Base-by-base conservation (phyloP, 2,888 invertebrate genomes). In the Diadromus collaris region DNA sequence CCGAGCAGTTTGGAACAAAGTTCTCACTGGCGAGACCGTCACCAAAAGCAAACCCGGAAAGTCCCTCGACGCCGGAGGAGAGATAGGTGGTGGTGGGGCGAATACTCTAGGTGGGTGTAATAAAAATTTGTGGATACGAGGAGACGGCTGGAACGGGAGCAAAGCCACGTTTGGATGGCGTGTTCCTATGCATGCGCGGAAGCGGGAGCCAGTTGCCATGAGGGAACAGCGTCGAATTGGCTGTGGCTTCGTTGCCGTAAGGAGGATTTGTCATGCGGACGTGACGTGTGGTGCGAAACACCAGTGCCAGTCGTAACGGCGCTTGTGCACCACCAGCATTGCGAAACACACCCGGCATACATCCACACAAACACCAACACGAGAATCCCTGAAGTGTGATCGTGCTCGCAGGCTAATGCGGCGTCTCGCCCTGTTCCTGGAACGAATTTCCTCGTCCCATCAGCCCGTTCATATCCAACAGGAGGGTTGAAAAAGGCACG, bases 261-360 rank as follows among this genome's bases (percentile, higher is more conserved):
- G 83, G 83, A 82, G 84, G 86, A 88, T 88, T 88, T 88, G 87
- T 88, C 88, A 86, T 86, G 83, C 86, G 83, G 82, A 83, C 83
- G 84, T 86, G 85, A 86, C 54, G 54, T 84, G 80, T 61, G 58
- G 70, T 82, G 80, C 79, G 78, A 81, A 81, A 81, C 82, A 86
- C 48, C 76, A n/a, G 56, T 19, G 81, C 63, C 65, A 29, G 58
- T 70, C 32, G 46, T 32, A 70, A 60, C 32, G 24, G 19, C 61
- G 65, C 41, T 63, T 48, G 75, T 70, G 60, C 48, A 29, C 48
- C 44, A 44, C 16, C 46, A 16, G 24, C 34, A 58, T 41, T 56
- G 34, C 51, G 16, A 51, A 29, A n/a, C 34, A 67, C 19, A 38
- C 38, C n/a, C n/a, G n/a, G n/a, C n/a, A n/a, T n/a, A 21, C 32